These are phyloP conservation scores for Hycleus cichorii DNA, from an alignment of 1,140 invertebrate genomes.

Conservation along the genomic window DNA sequence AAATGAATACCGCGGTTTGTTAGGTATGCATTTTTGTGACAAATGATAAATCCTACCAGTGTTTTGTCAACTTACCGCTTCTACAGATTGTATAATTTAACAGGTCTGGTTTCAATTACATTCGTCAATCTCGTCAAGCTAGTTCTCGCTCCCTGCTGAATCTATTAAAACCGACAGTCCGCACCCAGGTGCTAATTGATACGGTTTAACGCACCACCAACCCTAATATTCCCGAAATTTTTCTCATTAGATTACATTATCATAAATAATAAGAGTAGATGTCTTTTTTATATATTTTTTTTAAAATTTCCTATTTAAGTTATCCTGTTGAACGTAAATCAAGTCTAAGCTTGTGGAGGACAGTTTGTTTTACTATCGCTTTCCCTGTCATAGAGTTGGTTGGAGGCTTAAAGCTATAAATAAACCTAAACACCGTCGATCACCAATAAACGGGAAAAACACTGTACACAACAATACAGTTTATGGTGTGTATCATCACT, in stretches of 20 bases:
- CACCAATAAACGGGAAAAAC: constrained; percentile 17
- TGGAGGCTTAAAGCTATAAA: constrained; percentile 11
- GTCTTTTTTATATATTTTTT: too few relatives aligned
- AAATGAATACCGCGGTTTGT: constrained; percentile 31
- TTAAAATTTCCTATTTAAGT: neutral
- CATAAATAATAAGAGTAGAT: too few relatives aligned
- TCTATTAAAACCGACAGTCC: constrained; percentile 9
- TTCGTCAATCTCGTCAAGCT: constrained; percentile 20
- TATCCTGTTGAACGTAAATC: constrained; percentile 8
- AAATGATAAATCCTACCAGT: constrained; percentile 33
- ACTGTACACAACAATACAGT: constrained; percentile 21
- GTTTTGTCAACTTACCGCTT: constrained; percentile 31
- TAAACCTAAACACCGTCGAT: constrained; percentile 16
- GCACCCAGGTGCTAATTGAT: constrained; percentile 11
- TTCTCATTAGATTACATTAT: too few relatives aligned
- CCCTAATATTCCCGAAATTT: too few relatives aligned
- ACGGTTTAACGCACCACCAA: constrained; percentile 5
- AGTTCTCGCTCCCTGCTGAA: constrained; percentile 15
- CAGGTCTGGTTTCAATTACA: constrained; percentile 30
- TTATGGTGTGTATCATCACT: constrained; percentile 20
- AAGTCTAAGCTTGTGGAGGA: constrained; percentile 10
- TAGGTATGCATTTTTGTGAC: constrained; percentile 38
- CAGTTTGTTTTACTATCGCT: constrained; percentile 15
- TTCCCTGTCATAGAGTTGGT: constrained; percentile 13
- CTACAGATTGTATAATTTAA: constrained; percentile 22